These are phyloP conservation scores for Heteronetta atricapilla DNA, from an alignment of 2,113 vertebrate species.

Conservation along the genomic window DNA sequence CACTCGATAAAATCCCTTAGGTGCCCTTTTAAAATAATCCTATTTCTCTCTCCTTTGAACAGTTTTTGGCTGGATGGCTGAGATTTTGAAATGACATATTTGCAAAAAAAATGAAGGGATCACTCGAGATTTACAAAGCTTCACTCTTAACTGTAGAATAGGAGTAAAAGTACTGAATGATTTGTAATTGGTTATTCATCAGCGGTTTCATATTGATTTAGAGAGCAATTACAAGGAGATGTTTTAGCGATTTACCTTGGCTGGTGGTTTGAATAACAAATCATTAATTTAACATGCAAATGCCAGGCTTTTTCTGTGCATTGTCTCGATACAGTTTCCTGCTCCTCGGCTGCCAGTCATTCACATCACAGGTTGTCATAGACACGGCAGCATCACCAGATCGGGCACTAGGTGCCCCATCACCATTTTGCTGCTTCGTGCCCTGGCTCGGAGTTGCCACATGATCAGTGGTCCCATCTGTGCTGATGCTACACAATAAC, in stretches of 20 bases:
- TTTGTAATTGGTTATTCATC: slow-evolving; percentile 52
- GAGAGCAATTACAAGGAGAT: background rate
- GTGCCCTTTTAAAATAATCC: background rate
- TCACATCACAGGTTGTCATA: background rate
- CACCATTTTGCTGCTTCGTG: background rate
- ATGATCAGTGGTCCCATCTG: slow-evolving; percentile 2
- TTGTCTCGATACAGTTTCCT: background rate
- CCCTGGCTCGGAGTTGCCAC: background rate
- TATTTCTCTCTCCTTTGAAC: background rate
- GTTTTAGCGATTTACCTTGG: slow-evolving; percentile 31
- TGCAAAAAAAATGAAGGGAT: slow-evolving; percentile 19
- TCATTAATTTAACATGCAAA: slow-evolving; percentile 31
- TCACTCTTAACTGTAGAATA: background rate
- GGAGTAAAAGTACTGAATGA: background rate
- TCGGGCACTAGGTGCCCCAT: background rate
- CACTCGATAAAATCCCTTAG: background rate
- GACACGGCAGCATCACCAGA: background rate
- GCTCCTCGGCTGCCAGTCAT: background rate
- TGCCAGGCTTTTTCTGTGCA: background rate
- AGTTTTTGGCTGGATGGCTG: background rate
- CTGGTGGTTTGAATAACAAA: slow-evolving; percentile 14
- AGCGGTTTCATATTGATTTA: background rate
- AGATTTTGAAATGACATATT: slow-evolving; percentile 15
- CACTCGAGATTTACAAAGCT: slow-evolving; percentile 17
- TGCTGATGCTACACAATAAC: background rate